phyloP scores from a whole-genome alignment of 1,140 invertebrate species.

The Mercenaria mercenaria region DNA sequence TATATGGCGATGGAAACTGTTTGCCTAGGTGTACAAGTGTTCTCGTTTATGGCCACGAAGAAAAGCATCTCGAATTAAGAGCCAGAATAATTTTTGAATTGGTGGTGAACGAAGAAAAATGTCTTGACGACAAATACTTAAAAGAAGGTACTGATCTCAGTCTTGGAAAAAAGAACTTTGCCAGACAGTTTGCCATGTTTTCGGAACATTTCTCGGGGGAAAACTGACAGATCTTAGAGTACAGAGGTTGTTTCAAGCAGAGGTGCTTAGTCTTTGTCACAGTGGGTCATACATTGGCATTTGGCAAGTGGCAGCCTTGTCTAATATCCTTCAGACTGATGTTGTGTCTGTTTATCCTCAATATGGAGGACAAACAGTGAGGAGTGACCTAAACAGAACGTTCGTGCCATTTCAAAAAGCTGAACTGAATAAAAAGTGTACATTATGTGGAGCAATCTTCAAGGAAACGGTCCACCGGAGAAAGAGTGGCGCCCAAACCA shows the following conservation, averaged over 20 bases:
- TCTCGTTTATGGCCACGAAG: conserved; percentile 22
- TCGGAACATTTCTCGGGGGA: background rate
- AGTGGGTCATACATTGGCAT: conserved; percentile 1
- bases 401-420: background rate
- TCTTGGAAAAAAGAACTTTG: background rate
- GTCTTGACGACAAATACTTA: conserved; percentile 11
- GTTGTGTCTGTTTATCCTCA: conserved; percentile 25
- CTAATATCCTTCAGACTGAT: background rate
- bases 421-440: background rate
- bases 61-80: conserved; percentile 25
- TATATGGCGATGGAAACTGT: conserved; percentile 48
- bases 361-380: conserved; percentile 21
- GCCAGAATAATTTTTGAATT: conserved; percentile 8
- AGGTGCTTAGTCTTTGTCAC: background rate
- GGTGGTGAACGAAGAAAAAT: background rate
- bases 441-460: conserved; percentile 20
- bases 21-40: conserved; percentile 27
- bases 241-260: background rate
- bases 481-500: background rate
- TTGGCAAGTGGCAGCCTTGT: conserved; percentile 19
- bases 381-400: conserved; percentile 14
- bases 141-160: background rate
- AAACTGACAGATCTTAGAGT: background rate
- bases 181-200: background rate
- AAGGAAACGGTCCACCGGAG: background rate